These are phyloP conservation scores for Bubo scandiacus DNA, from an alignment of 2,113 vertebrate genomes.

Conservation along the genomic window DNA sequence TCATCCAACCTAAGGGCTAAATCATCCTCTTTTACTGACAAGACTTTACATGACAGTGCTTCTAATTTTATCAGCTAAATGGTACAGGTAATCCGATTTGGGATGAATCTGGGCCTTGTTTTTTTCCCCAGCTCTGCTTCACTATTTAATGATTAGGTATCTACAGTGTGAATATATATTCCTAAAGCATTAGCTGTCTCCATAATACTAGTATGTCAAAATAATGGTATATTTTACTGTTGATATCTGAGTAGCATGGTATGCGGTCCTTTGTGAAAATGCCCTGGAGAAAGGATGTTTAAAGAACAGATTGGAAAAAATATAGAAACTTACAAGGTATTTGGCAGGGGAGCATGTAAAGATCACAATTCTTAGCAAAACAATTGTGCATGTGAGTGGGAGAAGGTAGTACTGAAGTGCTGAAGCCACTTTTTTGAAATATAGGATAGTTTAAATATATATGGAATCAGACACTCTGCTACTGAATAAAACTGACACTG, in stretches of 20 bases:
- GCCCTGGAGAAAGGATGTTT: slow-evolving; percentile 55
- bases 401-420: slow-evolving; percentile 19
- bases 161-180: background rate
- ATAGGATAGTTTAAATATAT: slow-evolving; percentile 45
- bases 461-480: slow-evolving; percentile 11
- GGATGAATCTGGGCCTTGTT: background rate
- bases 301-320: slow-evolving; percentile 56
- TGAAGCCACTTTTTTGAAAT: slow-evolving; percentile 49
- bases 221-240: slow-evolving; percentile 39
- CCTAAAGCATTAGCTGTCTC: slow-evolving; percentile 27
- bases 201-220: slow-evolving; percentile 39
- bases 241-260: slow-evolving; percentile 9
- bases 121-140: background rate
- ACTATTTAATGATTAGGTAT: background rate
- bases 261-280: slow-evolving; percentile 44
- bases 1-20: background rate
- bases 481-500: slow-evolving; percentile 59
- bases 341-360: slow-evolving; percentile 59
- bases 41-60: background rate
- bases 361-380: slow-evolving; percentile 64
- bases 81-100: background rate
- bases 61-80: slow-evolving; percentile 27
- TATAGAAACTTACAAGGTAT: slow-evolving; percentile 35
- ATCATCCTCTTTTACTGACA: background rate
- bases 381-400: background rate